Evolutionary conservation across 2,797 vertebrate genomes (phyloP), one percentile per base, ranked within the genome.

Genomic region (Leptatherina wallacei): DNA sequence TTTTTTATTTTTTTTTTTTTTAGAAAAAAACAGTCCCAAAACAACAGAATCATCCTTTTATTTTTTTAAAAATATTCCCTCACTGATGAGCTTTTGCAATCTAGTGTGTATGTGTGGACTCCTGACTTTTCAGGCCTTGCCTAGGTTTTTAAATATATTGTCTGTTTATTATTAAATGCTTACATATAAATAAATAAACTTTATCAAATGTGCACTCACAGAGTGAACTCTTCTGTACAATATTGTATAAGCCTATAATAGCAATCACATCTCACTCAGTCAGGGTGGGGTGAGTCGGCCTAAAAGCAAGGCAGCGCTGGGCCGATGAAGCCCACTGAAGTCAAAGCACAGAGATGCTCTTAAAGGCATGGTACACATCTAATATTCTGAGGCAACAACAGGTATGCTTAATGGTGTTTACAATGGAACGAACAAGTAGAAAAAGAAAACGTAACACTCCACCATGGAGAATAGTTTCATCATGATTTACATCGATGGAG

Each of bases 121-220:
- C 93, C 92, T 87, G 78, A 90, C 94, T 88, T 51, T 47, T 80
- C 61, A 61, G 52, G 79, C 95, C 94, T 95, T 96, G 84, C 95
- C 95, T 93, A 94, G 95, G 75, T 83, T 96, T 61, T 91, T 94
- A 96, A 96, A 98, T 97, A 96, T 95, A 96, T 92, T 94, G 94
- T 93, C 93, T 94, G 93, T 94, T 95, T 93, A 87, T 91, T 92
- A 90, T 89, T 92, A 94, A 97, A 96, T 95, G 95, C 95, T 95
- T 97, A 97, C 96, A 93, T 95, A 97, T 98, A 98, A 99, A 99
- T 99, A 99, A 99, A 96, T 98, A 97, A 97, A 97, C 85, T 93
- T 97, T 98, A 98, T 97, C 96, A 99, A 98, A 97, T 97, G 97
- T 97, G 97, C 98, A 99, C 98, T 99, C 98, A 99, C 97, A 99